A percentile compares a stretch with the other conserved stretches of the same genome.
phyloP scores from a whole-genome alignment of 2,888 invertebrate genomes.

The Coenonympha arcania region DNA sequence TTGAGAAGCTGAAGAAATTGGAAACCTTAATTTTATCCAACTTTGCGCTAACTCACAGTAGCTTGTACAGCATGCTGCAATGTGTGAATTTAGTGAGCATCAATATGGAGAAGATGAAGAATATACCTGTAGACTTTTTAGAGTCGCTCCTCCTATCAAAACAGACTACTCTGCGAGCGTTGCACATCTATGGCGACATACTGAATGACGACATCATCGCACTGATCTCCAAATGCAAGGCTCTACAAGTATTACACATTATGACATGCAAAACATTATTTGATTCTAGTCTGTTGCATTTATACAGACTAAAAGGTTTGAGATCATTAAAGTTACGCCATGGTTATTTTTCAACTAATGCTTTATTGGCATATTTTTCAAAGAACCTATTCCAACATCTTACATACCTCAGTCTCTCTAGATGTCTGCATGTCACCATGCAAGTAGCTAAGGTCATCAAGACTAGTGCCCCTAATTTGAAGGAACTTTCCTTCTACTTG shows the following conservation, averaged over 20 bases:
- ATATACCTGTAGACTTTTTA: slow-evolving; percentile 67
- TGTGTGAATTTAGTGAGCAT: slow-evolving; percentile 66
- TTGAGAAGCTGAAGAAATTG: slow-evolving; percentile 61
- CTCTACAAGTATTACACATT: slow-evolving; percentile 61
- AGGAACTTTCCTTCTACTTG: slow-evolving; percentile 67
- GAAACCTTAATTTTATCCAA: slow-evolving; percentile 67
- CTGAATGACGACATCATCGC: slow-evolving; percentile 67
- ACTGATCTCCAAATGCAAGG: slow-evolving; percentile 61
- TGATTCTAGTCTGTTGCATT: slow-evolving; percentile 66
- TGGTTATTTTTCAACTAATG: slow-evolving; percentile 69
- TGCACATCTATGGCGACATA: slow-evolving; percentile 69
- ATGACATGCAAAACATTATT: slow-evolving; percentile 72
- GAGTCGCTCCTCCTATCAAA: slow-evolving; percentile 63
- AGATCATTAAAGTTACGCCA: slow-evolving; percentile 67
- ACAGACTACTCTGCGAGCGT: slow-evolving; percentile 55
- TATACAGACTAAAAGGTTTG: slow-evolving; percentile 61
- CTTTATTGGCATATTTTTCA: slow-evolving; percentile 65
- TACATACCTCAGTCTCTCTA: slow-evolving; percentile 64
- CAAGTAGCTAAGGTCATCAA: slow-evolving; percentile 67
- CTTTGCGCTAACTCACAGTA: slow-evolving; percentile 65
- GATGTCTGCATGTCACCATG: slow-evolving; percentile 68
- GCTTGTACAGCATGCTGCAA: slow-evolving; percentile 66
- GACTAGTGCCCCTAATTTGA: slow-evolving; percentile 64
- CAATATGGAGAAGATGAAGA: slow-evolving; percentile 73
- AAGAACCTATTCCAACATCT: slow-evolving; percentile 65